Conservation (phyloP, 37 sponge, comb jelly and placozoan species). For the Amphimedon queenslandica region DNA sequence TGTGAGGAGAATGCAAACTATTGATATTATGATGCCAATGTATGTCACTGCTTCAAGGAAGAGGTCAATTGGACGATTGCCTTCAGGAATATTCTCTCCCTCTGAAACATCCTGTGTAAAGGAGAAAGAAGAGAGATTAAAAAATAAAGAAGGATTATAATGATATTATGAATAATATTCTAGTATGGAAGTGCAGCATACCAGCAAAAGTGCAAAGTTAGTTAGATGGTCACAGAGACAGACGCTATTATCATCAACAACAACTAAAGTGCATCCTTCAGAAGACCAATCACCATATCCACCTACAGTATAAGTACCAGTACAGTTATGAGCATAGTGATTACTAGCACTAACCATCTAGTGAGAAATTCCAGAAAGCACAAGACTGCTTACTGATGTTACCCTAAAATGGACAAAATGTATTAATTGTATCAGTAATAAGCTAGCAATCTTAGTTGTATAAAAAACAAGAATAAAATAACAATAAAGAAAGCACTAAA, state of each 20-base stretch:
- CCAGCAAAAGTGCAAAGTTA: neutral
- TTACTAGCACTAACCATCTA: too few species aligned
- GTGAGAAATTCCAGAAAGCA: too few species aligned
- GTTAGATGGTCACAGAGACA: conserved; percentile 1
- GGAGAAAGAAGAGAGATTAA: neutral
- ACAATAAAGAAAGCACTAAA: too few species aligned
- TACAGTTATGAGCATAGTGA: neutral
- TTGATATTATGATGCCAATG: conserved; percentile 48
- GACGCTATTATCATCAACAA: neutral
- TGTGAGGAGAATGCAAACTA: conserved; percentile 21
- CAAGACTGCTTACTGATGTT: too few species aligned
- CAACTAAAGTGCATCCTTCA: conserved; percentile 10
- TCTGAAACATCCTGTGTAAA: conserved; percentile 10
- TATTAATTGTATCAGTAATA: too few species aligned
- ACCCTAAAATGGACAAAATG: too few species aligned
- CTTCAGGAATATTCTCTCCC: neutral
- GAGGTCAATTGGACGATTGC: neutral
- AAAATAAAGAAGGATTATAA: neutral
- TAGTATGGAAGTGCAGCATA: too few species aligned
- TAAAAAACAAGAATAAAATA: too few species aligned
- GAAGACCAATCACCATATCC: conserved; percentile 40
- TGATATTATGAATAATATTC: neutral
- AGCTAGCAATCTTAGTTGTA: too few species aligned
- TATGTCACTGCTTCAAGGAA: conserved; percentile 29
- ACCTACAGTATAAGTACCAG: neutral